Evolutionary conservation across 2,113 vertebrate genomes (phyloP).

Genomic region (Stictonetta naevosa): DNA sequence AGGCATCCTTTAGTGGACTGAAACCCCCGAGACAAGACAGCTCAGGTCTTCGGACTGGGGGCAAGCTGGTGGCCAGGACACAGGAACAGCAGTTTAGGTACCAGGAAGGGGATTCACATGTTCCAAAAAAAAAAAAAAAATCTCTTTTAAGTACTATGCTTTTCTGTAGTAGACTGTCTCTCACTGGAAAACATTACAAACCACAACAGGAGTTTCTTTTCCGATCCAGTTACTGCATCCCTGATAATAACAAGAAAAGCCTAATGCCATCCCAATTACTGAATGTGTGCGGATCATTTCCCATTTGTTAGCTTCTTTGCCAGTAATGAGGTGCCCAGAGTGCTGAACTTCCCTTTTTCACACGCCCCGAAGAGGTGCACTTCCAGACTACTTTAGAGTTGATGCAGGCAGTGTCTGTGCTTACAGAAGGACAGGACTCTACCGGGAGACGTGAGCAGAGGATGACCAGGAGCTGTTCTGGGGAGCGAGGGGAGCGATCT

Average conservation of each 20-base stretch:
- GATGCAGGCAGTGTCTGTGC: not conserved
- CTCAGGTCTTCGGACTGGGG: not conserved
- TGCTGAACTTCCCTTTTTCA: not conserved
- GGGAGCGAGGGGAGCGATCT: not conserved
- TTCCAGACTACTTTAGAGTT: not conserved
- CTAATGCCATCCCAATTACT: not conserved
- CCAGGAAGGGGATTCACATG: not conserved
- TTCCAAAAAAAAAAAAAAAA: not conserved
- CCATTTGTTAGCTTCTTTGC: not conserved
- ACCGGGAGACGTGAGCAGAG: fast-evolving
- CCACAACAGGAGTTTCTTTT: not conserved
- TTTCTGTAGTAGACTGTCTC: not conserved
- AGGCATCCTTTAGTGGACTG: not conserved
- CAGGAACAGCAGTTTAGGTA: not conserved
- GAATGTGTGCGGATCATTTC: no score
- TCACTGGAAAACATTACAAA: not conserved
- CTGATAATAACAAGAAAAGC: not conserved
- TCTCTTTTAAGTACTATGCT: not conserved
- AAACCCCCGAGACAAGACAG: not conserved
- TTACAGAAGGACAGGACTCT: not conserved
- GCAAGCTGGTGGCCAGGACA: not conserved
- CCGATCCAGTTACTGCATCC: not conserved
- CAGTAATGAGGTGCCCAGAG: not conserved
- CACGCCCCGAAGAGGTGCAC: not conserved
- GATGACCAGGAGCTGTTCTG: not conserved